Conservation (phyloP, 2,797 vertebrate species). For the Pterois miles region DNA sequence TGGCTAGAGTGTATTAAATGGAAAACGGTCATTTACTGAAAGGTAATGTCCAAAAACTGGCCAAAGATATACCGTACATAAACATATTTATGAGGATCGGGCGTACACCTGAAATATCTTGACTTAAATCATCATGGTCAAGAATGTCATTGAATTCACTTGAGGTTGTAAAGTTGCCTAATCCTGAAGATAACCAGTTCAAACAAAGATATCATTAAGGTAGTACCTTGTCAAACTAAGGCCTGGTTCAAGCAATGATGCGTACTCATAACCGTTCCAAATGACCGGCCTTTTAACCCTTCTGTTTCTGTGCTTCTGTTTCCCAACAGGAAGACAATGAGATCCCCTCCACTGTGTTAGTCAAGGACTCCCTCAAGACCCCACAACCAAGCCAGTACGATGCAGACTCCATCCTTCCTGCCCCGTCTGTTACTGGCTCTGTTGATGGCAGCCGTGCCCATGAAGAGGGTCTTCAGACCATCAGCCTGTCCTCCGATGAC, state of each 20-base stretch:
- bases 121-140: slow-evolving; percentile 1
- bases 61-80: not conserved
- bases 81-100: not conserved
- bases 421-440: slow-evolving; percentile 67
- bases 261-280: not conserved
- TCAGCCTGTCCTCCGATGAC: slow-evolving; percentile 92
- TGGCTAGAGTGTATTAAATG: slow-evolving; percentile 16
- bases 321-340: slow-evolving; percentile 93
- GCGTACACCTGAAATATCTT: not conserved
- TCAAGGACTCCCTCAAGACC: slow-evolving; percentile 85
- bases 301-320: slow-evolving; percentile 42
- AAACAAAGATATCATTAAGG: not conserved
- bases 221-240: slow-evolving; percentile 1
- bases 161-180: not conserved
- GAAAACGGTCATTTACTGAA: slow-evolving; percentile 7
- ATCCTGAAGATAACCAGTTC: not conserved
- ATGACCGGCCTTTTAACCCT: not conserved
- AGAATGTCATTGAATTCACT: not conserved
- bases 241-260: not conserved
- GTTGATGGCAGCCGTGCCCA: slow-evolving; percentile 83
- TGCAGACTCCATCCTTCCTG: slow-evolving; percentile 75
- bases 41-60: not conserved
- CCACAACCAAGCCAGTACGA: slow-evolving; percentile 83
- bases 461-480: slow-evolving; percentile 90
- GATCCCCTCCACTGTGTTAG: slow-evolving; percentile 90